Evolutionary conservation across 2,888 invertebrate genomes (phyloP), one percentile per base, ranked within the genome.

Genomic region (Caradrina clavipalpis): DNA sequence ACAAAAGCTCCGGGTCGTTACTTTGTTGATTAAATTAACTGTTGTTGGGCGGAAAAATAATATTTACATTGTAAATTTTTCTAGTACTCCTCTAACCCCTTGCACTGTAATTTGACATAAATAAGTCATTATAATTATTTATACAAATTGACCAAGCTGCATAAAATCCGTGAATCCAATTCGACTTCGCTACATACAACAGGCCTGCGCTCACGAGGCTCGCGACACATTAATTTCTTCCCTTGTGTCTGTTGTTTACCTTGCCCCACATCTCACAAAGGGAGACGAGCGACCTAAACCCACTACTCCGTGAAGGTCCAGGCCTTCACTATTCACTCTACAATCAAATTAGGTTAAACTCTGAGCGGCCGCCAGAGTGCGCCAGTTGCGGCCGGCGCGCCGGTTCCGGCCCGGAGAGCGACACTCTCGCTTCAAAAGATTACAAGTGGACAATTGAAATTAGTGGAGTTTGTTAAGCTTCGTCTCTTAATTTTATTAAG

Each of bases 271-370:
- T 83, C 65, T 60, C 61, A 72, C 56, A 71, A 64, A 76, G 74
- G 65, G 47, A 73, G 82, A 51, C 60, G 57, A 70, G 69, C 57
- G 74, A 78, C 76, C 78, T 73, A 76, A 75, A 69, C 80, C 75
- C 61, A 76, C 60, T 70, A 81, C 58, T 66, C 56, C 50, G 49
- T 79, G 76, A 80, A 81, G 79, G 81, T 83, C 81, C 80, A 80
- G 84, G 85, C 84, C 84, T 89, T 89, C 85, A 84, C 84, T 78
- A 69, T 79, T 80, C 86, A 87, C 76, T 83, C 85, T 82, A 85
- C 82, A 87, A 85, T 84, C 83, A 88, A 93, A 93, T 92, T 92
- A 89, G 93, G 93, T 93, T 93, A 92, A 93, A 92, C 91, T 91
- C 72, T 53, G 59, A 69, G 47, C 73, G 73, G 61, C 82, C 82